Evolutionary conservation across 1,140 invertebrate genomes (phyloP), one percentile per base, ranked within the genome.

Genomic region (Mizuhopecten yessoensis): DNA sequence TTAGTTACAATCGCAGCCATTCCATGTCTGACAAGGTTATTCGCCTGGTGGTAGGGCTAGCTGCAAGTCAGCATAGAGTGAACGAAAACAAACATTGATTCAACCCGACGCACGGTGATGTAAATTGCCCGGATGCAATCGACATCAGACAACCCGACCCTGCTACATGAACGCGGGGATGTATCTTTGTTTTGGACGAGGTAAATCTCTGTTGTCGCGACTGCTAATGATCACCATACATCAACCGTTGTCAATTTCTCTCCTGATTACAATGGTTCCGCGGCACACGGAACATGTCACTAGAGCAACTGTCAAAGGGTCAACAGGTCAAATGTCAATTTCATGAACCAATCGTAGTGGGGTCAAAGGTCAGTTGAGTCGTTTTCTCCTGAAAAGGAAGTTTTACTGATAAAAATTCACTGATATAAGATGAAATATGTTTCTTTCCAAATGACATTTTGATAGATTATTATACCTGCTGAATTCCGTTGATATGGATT

Each of bases 221-320:
- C 57, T 29, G n/a, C 57, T 75, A 75, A 75, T 75, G 57, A 75
- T 75, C 23, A 17, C 57, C 0, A 75, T 75, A 75, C 57, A n/a
- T 75, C 57, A 75, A 75, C 23, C 57, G 57, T n/a, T 75, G 57
- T 75, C 57, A 75, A 75, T 75, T 75, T 75, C n/a, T n/a, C 57
- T 7, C 7, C 23, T 29, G 57, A 75, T 75, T 75, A 75, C 57
- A 75, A 75, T 75, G 57, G 23, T 29, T 75, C 57, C 57, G 17
- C 23, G 57, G n/a, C 57, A 75, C 17, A 75, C 23, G 9, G 57
- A 75, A 75, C 57, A 75, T 75, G 23, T 75, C n/a, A 75, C 29
- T 75, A n/a, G 57, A 75, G 11, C 57, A n/a, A 75, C n/a, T 75
- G 57, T 75, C 57, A 75, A 75, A 75, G 23, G 57, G 57, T 75